Evolutionary conservation across 64 coral and sea anemone species (phyloP), one percentile per base, ranked within the genome.

Genomic region (Pocillopora damicornis): DNA sequence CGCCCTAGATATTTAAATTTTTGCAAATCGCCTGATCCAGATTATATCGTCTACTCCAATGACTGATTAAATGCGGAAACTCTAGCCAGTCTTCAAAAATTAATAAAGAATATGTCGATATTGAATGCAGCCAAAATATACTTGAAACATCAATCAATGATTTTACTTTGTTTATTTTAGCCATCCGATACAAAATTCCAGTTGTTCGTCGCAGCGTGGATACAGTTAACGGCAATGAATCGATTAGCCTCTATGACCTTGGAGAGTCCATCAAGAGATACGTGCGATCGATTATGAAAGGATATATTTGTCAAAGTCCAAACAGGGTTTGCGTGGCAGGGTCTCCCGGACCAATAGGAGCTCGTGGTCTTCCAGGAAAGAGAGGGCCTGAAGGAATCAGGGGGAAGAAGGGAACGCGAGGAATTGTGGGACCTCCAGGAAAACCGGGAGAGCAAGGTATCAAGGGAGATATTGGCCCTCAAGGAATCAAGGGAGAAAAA

Each of bases 291-390:
- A 17, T 77, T 77, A 8, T 77, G 12, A 18, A 20, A 17, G 58
- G 58, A 45, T 77, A 37, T 37, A 79, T 91, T 61, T 92, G 90
- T 87, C 83, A 56, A 11, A 1, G 76, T 17, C 63, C 75, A 42
- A 67, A 76, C 30, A 92, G 62, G 61, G 76, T 87, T 20, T 92
- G 90, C 62, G 60, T 86, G 13, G 62, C 82, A 71, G 90, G 90
- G n/a, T 62, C 62, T 12, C 63, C 90, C 20, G 90, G 90, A 61
- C 58, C 63, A 36, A 86, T 60, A 77, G 87, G 87, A 60, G 35
- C 45, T 18, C 76, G 59, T 65, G 90, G 90, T 1, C n/a, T 38
- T 11, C 72, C 83, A 15, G 90, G 90, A 15, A 73, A 18, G 36
- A 23, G 63, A 79, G 90, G 90, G 37, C 2, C 15, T 0, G 51